These are phyloP conservation scores for Gobio occitaniae DNA, from an alignment of 2,797 vertebrate species.

Conservation along the genomic window DNA sequence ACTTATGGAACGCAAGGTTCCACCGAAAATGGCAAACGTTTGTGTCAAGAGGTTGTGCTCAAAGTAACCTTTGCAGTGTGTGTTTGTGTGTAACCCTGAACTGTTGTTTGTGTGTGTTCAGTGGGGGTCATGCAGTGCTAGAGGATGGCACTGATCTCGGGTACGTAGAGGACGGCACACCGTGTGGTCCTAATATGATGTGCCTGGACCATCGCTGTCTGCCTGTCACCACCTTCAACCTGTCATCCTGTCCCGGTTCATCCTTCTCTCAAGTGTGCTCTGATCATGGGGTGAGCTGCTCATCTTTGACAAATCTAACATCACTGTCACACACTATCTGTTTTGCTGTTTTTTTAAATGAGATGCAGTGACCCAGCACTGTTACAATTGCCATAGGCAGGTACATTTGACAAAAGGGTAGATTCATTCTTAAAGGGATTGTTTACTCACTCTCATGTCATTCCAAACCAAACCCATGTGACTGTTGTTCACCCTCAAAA, in stretches of 20 bases:
- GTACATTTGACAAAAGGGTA: background rate
- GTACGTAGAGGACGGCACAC: conserved; percentile 94
- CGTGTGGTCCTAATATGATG: conserved; percentile 97
- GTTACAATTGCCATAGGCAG: background rate
- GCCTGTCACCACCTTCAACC: conserved; percentile 89
- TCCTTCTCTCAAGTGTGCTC: conserved; percentile 86
- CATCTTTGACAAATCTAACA: background rate
- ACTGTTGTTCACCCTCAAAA: background rate
- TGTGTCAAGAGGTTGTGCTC: background rate
- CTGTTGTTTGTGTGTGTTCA: conserved; percentile 64
- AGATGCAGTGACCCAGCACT: background rate
- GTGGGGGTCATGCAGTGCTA: conserved; percentile 91
- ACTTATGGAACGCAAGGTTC: too few relatives aligned
- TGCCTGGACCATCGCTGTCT: conserved; percentile 93
- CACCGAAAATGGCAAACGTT: too few relatives aligned
- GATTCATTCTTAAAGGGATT: background rate
- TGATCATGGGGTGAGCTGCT: conserved; percentile 87
- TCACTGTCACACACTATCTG: background rate
- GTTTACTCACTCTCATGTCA: background rate
- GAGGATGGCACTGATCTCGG: conserved; percentile 92
- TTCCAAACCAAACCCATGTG: too few relatives aligned
- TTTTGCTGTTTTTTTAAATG: background rate
- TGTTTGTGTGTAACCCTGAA: conserved; percentile 15
- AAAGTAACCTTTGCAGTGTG: background rate
- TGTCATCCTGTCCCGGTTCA: conserved; percentile 91